Percentiles rank a stretch among this genome's conserved stretches.
phyloP scores from a whole-genome alignment of 2,888 invertebrate species.

The Octodonta nipae region DNA sequence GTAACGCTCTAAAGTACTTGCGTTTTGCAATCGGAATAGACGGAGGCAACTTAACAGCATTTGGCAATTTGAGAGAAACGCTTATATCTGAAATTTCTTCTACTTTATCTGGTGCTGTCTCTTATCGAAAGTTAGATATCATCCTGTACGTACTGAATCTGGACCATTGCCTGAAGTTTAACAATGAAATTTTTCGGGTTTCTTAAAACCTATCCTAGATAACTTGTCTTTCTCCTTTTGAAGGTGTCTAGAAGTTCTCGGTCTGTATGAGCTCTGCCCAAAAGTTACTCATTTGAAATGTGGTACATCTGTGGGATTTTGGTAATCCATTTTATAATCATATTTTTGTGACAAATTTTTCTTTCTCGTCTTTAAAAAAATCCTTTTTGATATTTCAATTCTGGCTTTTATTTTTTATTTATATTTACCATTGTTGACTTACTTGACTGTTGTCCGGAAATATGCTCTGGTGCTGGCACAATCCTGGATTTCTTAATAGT shows the following conservation, averaged over 20 bases:
- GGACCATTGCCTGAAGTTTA: conserved; percentile 1
- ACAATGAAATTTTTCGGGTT: background rate
- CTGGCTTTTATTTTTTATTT: conserved; percentile 1
- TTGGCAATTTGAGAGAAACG: too few species aligned
- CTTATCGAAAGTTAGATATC: conserved; percentile 1
- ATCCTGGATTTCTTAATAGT: background rate
- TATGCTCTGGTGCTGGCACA: too few species aligned
- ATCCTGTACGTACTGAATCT: background rate
- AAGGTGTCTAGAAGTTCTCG: background rate
- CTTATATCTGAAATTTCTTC: too few species aligned
- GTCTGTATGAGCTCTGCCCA: conserved; percentile 1
- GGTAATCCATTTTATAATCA: background rate
- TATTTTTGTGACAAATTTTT: background rate
- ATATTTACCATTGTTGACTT: too few species aligned
- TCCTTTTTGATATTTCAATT: background rate
- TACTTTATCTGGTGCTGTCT: conserved; percentile 1
- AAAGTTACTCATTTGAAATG: background rate
- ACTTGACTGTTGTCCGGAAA: too few species aligned
- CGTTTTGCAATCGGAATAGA: too few species aligned
- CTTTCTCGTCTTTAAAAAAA: background rate
- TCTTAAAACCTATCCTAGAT: conserved; percentile 1
- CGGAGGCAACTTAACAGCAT: too few species aligned
- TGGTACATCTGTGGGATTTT: background rate
- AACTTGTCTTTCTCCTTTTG: background rate
- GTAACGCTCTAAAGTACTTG: too few species aligned